phyloP scores from a whole-genome alignment of 1,140 invertebrate species.

The Anoplolepis gracilipes region DNA sequence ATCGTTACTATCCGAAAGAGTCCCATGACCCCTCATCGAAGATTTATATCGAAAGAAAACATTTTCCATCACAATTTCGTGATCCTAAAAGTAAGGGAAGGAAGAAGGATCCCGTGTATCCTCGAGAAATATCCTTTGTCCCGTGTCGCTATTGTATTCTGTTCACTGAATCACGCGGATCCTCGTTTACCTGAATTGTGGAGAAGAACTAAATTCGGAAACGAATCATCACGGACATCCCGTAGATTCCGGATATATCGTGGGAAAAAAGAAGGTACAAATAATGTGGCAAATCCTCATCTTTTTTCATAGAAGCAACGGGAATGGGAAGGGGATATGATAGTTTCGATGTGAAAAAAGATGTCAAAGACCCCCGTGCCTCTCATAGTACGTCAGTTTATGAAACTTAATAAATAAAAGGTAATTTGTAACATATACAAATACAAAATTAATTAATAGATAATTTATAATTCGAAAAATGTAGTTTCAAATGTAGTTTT shows the following conservation, averaged over 20 bases:
- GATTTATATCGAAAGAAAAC: slow-evolving; percentile 65
- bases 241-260: slow-evolving; percentile 50
- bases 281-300: slow-evolving; percentile 44
- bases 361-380: not conserved
- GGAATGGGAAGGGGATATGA: not conserved
- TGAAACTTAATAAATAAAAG: not conserved
- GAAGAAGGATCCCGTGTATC: slow-evolving; percentile 13
- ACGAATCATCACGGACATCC: slow-evolving; percentile 45
- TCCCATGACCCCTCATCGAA: not conserved
- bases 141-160: slow-evolving; percentile 63
- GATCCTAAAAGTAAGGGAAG: slow-evolving; percentile 30
- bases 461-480: not conserved
- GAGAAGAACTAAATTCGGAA: slow-evolving; percentile 64
- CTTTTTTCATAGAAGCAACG: slow-evolving; percentile 4
- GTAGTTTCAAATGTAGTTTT: not conserved
- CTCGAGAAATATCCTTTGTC: slow-evolving; percentile 53
- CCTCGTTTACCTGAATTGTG: slow-evolving; percentile 65
- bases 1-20: slow-evolving; percentile 42
- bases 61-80: slow-evolving; percentile 59
- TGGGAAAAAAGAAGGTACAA: slow-evolving; percentile 62
- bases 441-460: slow-evolving; percentile 2
- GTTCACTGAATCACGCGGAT: slow-evolving; percentile 43
- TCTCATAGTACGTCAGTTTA: not conserved
- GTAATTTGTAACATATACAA: not conserved
- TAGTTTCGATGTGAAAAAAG: slow-evolving; percentile 32